Base-by-base conservation (phyloP, 2,888 invertebrate species). In the Agrochola lychnidis region DNA sequence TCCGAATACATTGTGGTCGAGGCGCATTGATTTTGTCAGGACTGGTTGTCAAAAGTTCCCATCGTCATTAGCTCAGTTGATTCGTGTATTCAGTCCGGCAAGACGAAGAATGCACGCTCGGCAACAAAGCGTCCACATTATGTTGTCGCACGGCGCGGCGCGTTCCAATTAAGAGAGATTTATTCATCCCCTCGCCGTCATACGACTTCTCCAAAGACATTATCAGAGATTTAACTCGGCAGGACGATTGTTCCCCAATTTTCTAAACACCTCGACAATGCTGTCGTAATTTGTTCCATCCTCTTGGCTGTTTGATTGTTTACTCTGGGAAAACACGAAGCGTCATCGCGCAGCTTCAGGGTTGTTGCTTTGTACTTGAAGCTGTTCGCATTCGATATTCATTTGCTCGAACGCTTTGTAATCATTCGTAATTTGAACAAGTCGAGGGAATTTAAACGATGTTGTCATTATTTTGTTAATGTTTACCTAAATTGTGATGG, bases 131-230 rank as follows among this genome's bases (percentile, higher is more conserved):
- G 89, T 91, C 90, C 92, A 94, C 92, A 95, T 95, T 94, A 95
- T 93, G 93, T 94, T 95, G 95, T 95, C 95, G 92, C 94, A 90
- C 90, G 91, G 92, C 90, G 92, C 92, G 93, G 91, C 93, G 90
- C 91, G 94, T 93, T 92, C 95, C 96, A 96, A 96, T 96, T 96
- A 96, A 94, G 92, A 90, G 92, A 94, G 95, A 95, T 95, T 96
- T 96, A 96, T 96, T 94, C 93, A 94, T 94, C 93, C 93, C 93
- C 90, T 92, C 90, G 89, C 90, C 91, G 92, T 92, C 92, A 92
- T 93, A 92, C 91, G 91, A 93, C 91, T 93, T 91, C 93, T 93
- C 91, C 90, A 91, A 93, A 94, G 94, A 94, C 94, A 94, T 95
- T 95, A 95, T 95, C 94, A 94, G 92, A 94, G 94, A 94, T 94